phyloP scores from a whole-genome alignment of 92 coral and sea anemone species.

The Micromussa lordhowensis region DNA sequence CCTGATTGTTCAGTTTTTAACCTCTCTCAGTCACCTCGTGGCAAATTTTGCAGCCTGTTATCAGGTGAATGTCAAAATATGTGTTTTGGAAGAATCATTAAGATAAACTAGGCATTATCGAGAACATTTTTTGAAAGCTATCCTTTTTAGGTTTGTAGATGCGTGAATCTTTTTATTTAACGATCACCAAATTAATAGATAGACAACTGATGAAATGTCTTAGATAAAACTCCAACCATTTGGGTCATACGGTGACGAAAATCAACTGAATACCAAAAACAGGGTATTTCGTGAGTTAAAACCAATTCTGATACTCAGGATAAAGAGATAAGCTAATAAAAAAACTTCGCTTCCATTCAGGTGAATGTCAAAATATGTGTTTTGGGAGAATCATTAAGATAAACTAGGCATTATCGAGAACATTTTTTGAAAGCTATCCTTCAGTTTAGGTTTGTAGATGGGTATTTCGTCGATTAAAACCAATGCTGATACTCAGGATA shows the following conservation, averaged over 20 bases:
- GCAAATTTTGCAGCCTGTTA: background rate
- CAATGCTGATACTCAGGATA: background rate
- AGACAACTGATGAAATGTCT: too few relatives aligned
- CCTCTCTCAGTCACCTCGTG: background rate
- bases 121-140: background rate
- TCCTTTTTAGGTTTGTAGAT: too few relatives aligned
- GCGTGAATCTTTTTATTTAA: too few relatives aligned
- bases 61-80: background rate
- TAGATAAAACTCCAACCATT: background rate
- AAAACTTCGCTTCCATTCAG: background rate
- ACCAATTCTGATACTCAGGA: background rate
- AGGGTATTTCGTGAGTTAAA: background rate
- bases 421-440: background rate
- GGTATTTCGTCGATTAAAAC: background rate
- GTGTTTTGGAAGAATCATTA: background rate
- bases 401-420: background rate
- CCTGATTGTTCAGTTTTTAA: background rate
- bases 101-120: background rate
- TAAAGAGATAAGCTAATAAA: background rate
- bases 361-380: background rate
- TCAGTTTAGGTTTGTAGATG: too few relatives aligned
- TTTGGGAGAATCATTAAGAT: background rate
- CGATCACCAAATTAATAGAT: background rate
- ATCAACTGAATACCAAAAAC: background rate
- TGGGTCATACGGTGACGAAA: background rate